Conservation (phyloP, 2,888 invertebrate genomes). For the Chaitophorus viminalis region DNA sequence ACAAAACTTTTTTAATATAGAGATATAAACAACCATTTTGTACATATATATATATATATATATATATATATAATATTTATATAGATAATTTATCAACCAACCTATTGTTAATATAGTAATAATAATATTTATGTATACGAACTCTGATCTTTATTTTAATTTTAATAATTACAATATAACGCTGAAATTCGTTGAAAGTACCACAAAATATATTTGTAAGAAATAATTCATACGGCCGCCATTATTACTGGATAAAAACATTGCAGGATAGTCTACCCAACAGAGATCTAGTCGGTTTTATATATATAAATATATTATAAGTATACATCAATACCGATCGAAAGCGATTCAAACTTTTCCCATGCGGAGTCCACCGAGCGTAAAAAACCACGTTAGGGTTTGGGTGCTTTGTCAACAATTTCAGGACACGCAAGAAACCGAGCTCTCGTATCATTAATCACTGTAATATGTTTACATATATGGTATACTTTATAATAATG, state of each 20-base stretch:
- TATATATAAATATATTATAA: neutral
- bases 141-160: neutral
- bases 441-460: neutral
- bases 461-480: neutral
- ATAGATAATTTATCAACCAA: too few species aligned
- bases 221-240: neutral
- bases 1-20: too few species aligned
- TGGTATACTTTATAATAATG: neutral
- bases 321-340: neutral
- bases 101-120: too few species aligned
- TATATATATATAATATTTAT: too few species aligned
- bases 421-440: neutral
- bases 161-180: neutral
- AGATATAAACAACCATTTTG: too few species aligned
- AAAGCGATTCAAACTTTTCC: neutral
- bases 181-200: neutral
- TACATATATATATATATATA: too few species aligned
- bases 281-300: neutral
- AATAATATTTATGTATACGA: too few species aligned
- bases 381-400: neutral
- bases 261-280: neutral
- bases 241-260: neutral
- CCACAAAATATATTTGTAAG: neutral
- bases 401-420: neutral
- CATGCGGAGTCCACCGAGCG: neutral